Conservation (phyloP, 2,797 vertebrate genomes). For the Danio kyathit region DNA sequence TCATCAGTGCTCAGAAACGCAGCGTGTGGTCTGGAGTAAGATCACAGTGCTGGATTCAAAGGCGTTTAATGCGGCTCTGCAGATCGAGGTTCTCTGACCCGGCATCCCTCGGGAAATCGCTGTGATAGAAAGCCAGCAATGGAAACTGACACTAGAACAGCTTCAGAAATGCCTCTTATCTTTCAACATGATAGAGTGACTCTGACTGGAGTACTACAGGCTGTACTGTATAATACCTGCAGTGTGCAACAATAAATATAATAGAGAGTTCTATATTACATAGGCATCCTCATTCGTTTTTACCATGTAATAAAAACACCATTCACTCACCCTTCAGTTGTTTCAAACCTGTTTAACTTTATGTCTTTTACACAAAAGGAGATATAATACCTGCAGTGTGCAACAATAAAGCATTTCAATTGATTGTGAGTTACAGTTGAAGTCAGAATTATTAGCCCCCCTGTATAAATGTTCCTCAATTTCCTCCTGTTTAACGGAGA, state of each 20-base stretch:
- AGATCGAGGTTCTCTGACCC: conserved; percentile 17
- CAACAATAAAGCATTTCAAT: no score
- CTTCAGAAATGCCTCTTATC: neutral
- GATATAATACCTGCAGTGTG: no score
- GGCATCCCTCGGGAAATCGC: neutral
- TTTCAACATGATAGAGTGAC: neutral
- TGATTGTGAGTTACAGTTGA: no score
- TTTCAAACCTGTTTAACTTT: no score
- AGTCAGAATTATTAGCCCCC: no score
- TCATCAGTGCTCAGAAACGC: neutral
- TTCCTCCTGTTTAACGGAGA: no score
- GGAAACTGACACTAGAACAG: neutral
- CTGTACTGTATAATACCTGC: neutral
- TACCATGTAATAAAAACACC: no score
- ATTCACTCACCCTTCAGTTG: no score
- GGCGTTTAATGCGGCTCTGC: neutral
- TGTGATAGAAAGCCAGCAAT: neutral
- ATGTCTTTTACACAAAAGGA: no score
- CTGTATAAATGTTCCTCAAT: no score
- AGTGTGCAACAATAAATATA: neutral
- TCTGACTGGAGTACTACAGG: neutral
- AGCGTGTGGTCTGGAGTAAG: conserved; percentile 22
- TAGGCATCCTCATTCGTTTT: no score
- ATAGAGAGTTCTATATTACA: no score
- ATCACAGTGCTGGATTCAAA: conserved; percentile 16